Conservation (phyloP, 64 coral and sea anemone genomes). For the Dendrophyllia cribrosa region DNA sequence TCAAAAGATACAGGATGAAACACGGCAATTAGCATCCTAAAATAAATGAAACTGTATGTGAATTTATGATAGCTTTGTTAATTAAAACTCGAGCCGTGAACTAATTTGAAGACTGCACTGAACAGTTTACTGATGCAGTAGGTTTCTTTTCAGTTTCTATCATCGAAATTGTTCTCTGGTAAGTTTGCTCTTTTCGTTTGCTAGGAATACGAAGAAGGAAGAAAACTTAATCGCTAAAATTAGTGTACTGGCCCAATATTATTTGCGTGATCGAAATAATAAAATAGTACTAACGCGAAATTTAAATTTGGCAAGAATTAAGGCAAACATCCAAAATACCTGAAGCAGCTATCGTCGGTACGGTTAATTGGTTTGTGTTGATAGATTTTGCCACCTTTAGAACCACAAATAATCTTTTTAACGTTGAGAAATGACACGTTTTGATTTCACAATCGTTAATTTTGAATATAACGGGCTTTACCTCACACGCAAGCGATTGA, state of each 20-base stretch:
- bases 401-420: slow-evolving; percentile 6
- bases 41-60: slow-evolving; percentile 19
- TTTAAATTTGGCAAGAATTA: slow-evolving; percentile 14
- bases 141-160: background rate
- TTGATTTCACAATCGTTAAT: background rate
- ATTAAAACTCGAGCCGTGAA: slow-evolving; percentile 21
- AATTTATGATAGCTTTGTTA: slow-evolving; percentile 21
- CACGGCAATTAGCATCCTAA: slow-evolving; percentile 7
- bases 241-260: background rate
- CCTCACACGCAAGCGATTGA: background rate
- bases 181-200: background rate
- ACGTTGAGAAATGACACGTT: background rate
- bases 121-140: background rate
- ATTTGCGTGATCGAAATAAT: slow-evolving; percentile 5
- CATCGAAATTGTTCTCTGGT: background rate
- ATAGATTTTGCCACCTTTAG: background rate
- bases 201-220: background rate
- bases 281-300: background rate
- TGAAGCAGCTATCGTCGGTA: background rate
- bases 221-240: background rate
- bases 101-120: background rate
- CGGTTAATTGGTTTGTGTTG: slow-evolving; percentile 11
- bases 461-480: background rate
- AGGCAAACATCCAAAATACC: background rate
- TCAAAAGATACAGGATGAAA: slow-evolving; percentile 26